phyloP scores from a whole-genome alignment of 2,113 vertebrate species.

The Dryoscopus gambensis region DNA sequence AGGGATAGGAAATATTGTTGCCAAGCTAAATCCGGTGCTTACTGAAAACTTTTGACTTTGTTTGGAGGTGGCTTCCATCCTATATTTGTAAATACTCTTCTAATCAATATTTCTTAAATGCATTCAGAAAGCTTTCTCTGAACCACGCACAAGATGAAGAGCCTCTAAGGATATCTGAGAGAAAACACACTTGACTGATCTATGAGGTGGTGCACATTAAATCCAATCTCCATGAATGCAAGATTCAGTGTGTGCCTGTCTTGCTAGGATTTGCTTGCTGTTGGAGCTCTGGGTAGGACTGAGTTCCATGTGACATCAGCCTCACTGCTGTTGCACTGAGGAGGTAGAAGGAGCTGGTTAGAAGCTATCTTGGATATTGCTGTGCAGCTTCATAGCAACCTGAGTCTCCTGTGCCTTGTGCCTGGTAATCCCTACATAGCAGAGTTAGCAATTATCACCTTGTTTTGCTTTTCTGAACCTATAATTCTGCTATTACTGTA shows the following conservation, averaged over 20 bases:
- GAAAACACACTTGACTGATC: neutral
- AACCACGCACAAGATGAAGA: neutral
- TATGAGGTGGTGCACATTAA: neutral
- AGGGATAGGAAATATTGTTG: neutral
- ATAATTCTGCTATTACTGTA: neutral
- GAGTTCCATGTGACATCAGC: fast-evolving
- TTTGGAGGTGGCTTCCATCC: neutral
- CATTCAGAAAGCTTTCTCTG: neutral
- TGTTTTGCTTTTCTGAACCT: neutral
- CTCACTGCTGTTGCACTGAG: neutral
- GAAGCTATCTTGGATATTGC: neutral
- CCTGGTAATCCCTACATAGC: neutral
- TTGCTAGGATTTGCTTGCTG: neutral
- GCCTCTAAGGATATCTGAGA: neutral
- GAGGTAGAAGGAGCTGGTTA: neutral
- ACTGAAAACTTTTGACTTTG: neutral
- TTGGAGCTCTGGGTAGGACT: neutral
- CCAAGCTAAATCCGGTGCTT: neutral
- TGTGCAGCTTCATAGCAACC: neutral
- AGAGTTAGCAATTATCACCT: neutral
- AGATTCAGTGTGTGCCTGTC: neutral
- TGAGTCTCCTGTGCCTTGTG: neutral
- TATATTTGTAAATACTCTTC: neutral
- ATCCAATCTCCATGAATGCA: neutral
- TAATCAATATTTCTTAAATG: neutral